These are phyloP conservation scores for Carduelis carduelis DNA, from an alignment of 2,797 vertebrate species.

Conservation along the genomic window DNA sequence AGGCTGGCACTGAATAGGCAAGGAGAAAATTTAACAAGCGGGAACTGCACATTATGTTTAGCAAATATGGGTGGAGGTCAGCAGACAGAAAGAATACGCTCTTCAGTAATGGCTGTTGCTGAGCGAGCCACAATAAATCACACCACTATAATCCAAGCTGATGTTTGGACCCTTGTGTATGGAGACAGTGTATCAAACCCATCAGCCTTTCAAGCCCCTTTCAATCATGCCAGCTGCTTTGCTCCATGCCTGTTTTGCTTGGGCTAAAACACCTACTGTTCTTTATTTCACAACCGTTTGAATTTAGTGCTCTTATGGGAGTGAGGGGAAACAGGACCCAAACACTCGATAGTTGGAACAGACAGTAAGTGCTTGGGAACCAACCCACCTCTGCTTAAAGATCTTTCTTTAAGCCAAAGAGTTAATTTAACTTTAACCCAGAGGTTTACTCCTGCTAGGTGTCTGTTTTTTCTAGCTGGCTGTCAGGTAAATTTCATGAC, in stretches of 20 bases:
- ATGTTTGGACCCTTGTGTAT: slow-evolving; percentile 4
- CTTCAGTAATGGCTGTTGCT: neutral
- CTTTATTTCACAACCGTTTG: neutral
- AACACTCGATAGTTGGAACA: fast-evolving
- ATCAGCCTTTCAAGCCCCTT: neutral
- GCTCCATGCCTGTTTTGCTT: neutral
- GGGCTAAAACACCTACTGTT: neutral
- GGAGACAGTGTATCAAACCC: slow-evolving; percentile 1
- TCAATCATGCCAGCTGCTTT: neutral
- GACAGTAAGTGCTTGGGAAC: fast-evolving
- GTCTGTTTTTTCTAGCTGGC: neutral
- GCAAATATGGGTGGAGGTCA: slow-evolving; percentile 62
- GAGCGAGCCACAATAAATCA: slow-evolving; percentile 33
- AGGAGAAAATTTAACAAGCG: slow-evolving; percentile 44
- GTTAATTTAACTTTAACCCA: neutral
- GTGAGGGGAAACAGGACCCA: neutral
- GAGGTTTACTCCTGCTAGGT: slow-evolving; percentile 28
- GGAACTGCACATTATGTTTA: slow-evolving; percentile 46
- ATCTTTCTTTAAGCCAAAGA: neutral
- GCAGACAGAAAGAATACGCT: slow-evolving; percentile 7
- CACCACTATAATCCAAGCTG: neutral
- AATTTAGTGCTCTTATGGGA: neutral
- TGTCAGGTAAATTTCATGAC: slow-evolving; percentile 25
- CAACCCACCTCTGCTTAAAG: neutral
- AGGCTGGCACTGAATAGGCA: slow-evolving; percentile 46